Evolutionary conservation across 2,797 vertebrate species (phyloP).

Genomic region (Anas capensis): DNA sequence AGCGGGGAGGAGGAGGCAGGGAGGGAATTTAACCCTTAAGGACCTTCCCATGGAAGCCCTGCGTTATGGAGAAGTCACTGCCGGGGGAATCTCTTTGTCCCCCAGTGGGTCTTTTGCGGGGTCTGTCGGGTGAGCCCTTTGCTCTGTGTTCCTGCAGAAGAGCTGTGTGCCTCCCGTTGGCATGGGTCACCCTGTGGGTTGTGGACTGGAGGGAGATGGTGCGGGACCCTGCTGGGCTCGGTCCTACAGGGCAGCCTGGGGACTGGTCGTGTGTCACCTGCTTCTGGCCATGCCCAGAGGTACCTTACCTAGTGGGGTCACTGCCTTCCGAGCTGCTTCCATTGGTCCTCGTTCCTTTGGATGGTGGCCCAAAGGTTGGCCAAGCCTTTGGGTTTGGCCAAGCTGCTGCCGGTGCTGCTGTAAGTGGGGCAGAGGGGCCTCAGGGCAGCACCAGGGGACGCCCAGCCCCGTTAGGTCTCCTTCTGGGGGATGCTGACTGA

Average conservation of each 20-base stretch:
- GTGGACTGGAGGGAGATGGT: neutral
- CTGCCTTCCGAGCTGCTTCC: neutral
- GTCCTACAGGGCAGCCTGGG: neutral
- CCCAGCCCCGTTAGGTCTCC: neutral
- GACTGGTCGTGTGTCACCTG: neutral
- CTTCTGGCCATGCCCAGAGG: neutral
- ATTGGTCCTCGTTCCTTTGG: rapidly evolving
- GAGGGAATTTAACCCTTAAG: constrained; percentile 50
- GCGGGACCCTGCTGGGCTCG: neutral
- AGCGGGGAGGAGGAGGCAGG: neutral
- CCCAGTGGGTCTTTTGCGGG: rapidly evolving
- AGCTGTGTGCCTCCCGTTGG: neutral
- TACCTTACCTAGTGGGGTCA: neutral
- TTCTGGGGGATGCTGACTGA: neutral
- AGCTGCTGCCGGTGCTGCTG: neutral
- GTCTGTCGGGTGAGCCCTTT: neutral
- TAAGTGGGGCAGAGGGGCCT: neutral
- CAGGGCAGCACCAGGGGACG: neutral
- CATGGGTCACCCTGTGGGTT: neutral
- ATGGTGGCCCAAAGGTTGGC: neutral
- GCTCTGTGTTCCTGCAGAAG: neutral
- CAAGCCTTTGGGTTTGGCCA: neutral
- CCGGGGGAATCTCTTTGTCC: neutral
- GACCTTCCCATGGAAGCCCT: neutral
- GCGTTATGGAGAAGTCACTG: neutral